Evolutionary conservation across 2,113 vertebrate genomes (phyloP).

Genomic region (Eleginops maclovinus): DNA sequence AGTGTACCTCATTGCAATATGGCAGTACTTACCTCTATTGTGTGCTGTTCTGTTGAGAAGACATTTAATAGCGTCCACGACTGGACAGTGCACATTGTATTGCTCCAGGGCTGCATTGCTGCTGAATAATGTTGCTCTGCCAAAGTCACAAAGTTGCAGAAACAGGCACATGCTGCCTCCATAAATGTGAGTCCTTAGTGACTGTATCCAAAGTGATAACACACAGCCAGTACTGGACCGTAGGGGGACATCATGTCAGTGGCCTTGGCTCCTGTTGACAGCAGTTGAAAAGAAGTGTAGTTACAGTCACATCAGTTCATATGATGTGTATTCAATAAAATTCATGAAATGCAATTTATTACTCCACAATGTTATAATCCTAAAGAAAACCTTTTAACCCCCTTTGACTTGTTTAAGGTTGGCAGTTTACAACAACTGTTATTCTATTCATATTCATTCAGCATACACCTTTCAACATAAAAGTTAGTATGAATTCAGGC

Average conservation of each 20-base stretch:
- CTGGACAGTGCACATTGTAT: neutral
- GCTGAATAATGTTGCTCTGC: slow-evolving; percentile 19
- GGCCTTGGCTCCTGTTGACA: slow-evolving; percentile 24
- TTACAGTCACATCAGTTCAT: neutral
- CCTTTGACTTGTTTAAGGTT: neutral
- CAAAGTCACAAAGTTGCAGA: slow-evolving; percentile 51
- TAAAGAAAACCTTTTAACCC: neutral
- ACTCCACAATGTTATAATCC: neutral
- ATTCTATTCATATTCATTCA: neutral
- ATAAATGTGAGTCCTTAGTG: neutral
- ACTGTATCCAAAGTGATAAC: slow-evolving; percentile 3
- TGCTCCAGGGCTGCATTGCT: slow-evolving; percentile 7
- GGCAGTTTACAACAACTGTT: neutral
- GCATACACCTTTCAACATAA: neutral
- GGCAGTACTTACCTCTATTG: slow-evolving; percentile 16
- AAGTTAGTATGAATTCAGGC: neutral
- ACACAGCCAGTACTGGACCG: neutral
- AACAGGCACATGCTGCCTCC: slow-evolving; percentile 24
- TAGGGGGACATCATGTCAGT: neutral
- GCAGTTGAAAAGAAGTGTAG: neutral
- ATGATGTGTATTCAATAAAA: neutral
- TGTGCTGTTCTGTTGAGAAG: neutral
- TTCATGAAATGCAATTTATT: neutral
- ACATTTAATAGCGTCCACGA: slow-evolving; percentile 4
- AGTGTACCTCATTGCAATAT: neutral